A percentile compares a stretch with the other conserved stretches of the same genome.
Conservation (phyloP, 2,113 vertebrate genomes). For the Pavo muticus region DNA sequence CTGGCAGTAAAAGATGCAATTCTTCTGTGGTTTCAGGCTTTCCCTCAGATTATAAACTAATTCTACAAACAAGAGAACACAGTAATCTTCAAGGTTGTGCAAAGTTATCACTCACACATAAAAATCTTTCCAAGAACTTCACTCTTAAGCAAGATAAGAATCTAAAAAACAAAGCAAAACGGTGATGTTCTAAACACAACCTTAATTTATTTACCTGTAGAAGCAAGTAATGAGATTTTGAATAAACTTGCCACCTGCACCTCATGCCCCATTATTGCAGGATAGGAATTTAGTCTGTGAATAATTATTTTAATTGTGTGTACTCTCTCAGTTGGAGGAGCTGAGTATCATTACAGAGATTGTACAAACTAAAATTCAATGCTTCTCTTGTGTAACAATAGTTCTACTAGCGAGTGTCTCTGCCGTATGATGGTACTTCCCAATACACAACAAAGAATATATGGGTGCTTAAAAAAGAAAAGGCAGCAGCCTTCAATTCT, state of each 20-base stretch:
- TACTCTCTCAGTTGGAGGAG: neutral
- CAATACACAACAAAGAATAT: neutral
- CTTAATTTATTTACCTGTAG: neutral
- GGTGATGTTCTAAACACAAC: neutral
- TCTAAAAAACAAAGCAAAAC: neutral
- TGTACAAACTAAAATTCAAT: neutral
- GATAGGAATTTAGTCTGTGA: neutral
- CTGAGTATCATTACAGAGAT: neutral
- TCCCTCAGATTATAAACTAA: conserved; percentile 72
- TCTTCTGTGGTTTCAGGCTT: conserved; percentile 77
- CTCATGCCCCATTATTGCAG: neutral
- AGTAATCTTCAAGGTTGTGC: neutral
- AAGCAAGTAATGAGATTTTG: neutral
- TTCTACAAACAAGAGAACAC: conserved; percentile 77
- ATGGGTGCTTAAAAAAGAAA: too few relatives aligned
- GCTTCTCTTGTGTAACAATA: neutral
- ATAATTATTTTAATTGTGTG: neutral
- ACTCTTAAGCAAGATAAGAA: neutral
- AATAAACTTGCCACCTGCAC: neutral
- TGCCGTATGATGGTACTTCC: neutral
- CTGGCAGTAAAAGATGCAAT: conserved; percentile 88
- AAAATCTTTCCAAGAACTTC: neutral
- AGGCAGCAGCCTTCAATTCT: neutral
- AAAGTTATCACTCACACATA: neutral
- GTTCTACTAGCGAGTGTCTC: neutral